phyloP scores from a whole-genome alignment of 1,140 invertebrate genomes.

The Orchestia grillus region DNA sequence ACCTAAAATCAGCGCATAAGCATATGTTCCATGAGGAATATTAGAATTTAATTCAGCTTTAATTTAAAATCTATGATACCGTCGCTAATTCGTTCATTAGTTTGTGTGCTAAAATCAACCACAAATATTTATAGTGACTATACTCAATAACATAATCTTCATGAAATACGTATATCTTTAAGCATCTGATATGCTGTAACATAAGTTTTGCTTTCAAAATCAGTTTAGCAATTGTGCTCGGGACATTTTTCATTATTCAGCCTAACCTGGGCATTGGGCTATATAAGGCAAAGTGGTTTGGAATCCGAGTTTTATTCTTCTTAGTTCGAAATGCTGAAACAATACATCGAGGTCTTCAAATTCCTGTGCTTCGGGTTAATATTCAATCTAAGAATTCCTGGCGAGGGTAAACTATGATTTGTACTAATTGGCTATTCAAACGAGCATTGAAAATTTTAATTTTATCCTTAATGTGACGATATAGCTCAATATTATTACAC shows the following conservation, averaged over 20 bases:
- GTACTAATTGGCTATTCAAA: neutral
- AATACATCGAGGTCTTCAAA: slow-evolving; percentile 2
- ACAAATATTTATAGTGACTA: neutral
- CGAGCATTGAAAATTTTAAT: neutral
- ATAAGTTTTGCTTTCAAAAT: neutral
- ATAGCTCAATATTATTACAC: neutral
- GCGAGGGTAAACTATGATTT: neutral
- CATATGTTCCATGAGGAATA: neutral
- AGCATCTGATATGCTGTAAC: neutral
- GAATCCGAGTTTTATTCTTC: neutral
- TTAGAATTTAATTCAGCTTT: neutral
- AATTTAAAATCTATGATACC: neutral
- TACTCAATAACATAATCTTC: neutral
- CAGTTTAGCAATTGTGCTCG: neutral
- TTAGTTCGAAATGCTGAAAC: slow-evolving; percentile 1
- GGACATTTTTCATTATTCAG: neutral
- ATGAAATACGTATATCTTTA: neutral
- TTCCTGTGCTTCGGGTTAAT: neutral
- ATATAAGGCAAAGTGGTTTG: neutral
- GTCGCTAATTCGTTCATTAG: neutral
- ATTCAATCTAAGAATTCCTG: neutral
- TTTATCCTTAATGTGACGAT: neutral
- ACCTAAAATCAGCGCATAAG: neutral
- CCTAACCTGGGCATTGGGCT: neutral
- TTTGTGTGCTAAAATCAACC: slow-evolving; percentile 6